Conservation (phyloP, 2,113 vertebrate species). For the Uropsilus gracilis region DNA sequence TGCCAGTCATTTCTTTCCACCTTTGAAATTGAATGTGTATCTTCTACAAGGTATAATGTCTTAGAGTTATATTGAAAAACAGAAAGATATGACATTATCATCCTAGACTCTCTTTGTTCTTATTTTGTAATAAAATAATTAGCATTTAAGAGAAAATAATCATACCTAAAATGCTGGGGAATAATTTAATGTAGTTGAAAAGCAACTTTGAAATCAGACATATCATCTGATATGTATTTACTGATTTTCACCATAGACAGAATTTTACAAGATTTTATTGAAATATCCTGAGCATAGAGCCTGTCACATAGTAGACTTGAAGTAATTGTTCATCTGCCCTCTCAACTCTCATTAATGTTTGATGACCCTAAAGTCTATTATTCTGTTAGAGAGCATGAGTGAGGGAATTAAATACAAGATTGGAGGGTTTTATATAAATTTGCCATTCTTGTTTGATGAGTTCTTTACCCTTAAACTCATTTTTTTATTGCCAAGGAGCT, state of each 20-base stretch:
- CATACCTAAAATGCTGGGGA: background rate
- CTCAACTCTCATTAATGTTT: background rate
- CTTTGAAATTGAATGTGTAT: conserved; percentile 11
- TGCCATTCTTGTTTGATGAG: background rate
- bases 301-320: background rate
- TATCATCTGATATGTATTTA: background rate
- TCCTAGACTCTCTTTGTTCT: background rate
- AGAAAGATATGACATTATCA: background rate
- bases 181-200: background rate
- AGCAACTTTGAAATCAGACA: background rate
- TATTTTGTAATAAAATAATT: conserved; percentile 11
- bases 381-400: background rate
- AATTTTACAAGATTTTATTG: background rate
- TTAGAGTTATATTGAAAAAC: conserved; percentile 26
- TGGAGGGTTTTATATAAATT: background rate
- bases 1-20: conserved; percentile 15
- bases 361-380: background rate
- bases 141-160: background rate
- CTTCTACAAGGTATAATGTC: background rate
- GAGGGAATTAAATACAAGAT: background rate
- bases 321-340: background rate
- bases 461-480: background rate
- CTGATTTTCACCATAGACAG: background rate
- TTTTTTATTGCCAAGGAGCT: background rate
- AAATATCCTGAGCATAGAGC: background rate